Conservation (phyloP, 23 tunicate species). For the Phallusia fumigata region DNA sequence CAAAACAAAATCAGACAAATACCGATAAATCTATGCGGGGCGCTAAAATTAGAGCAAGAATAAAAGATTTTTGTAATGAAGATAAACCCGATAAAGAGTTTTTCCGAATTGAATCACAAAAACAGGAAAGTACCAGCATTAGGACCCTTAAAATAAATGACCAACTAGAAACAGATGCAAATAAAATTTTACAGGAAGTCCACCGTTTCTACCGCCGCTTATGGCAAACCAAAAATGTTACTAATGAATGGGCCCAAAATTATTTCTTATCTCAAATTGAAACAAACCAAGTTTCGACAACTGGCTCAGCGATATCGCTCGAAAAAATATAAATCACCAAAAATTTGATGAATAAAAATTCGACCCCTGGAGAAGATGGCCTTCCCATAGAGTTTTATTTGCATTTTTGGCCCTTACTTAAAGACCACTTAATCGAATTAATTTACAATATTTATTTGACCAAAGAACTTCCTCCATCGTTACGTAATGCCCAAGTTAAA, state of each 20-base stretch:
- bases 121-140: background rate
- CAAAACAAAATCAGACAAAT: background rate
- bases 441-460: background rate
- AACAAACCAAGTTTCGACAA: background rate
- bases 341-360: background rate
- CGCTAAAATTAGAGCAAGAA: background rate
- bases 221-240: background rate
- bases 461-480: background rate
- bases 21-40: background rate
- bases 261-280: background rate
- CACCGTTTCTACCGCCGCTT: background rate
- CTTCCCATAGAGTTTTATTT: background rate
- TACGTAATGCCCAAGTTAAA: background rate
- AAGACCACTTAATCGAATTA: too few species aligned
- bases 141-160: background rate
- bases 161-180: background rate
- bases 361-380: background rate
- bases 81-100: background rate
- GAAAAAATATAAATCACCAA: background rate
- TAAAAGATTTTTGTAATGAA: background rate
- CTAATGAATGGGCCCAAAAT: background rate
- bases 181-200: background rate
- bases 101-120: too few species aligned
- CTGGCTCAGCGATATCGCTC: background rate
- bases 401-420: background rate